Evolutionary conservation across 2,113 vertebrate genomes (phyloP), one percentile per base, ranked within the genome.

Genomic region (Festucalex cinctus): DNA sequence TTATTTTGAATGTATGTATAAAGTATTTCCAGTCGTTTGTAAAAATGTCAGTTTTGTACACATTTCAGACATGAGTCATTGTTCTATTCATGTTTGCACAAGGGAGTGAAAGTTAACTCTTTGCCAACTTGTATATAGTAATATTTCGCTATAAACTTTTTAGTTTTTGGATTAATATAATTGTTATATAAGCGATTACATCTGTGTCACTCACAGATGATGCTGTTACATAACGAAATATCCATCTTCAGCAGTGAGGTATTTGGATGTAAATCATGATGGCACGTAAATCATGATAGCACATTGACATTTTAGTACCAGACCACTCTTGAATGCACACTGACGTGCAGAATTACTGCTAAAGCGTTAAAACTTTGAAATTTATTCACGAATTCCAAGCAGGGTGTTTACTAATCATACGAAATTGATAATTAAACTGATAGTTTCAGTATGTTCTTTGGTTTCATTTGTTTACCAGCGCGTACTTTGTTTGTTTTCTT

Each of bases 161-260:
- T 59, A n/a, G 0, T 12, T 56, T 3, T 35, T 2, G 28, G 2
- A 32, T 32, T 32, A 4, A 32, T 32, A 32, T 32, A 13, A 2
- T 48, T 28, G 69, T 80, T 70, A 72, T 24, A 64, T 68, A 77
- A 83, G 36, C 64, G 73, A 68, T 80, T 16, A 83, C 32, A 39
- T 8, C 36, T n/a, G 35, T 46, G 71, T 43, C 46, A 65, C 68
- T 78, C 72, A 70, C 36, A 67, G 68, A 68, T 71, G 44, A 4
- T 0, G 9, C 4, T 53, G 48, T 81, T 85, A 69, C 17, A 53
- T 74, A 70, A 86, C 62, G 37, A 67, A 19, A 32, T 72, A 68
- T 78, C 76, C 75, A 53, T 65, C 53, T 46, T 59, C 22, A 65
- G 69, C 70, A 71, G 76, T 46, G 57, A 24, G 32, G 37, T 53